Conservation (phyloP, 2,888 invertebrate genomes). For the Aphidoletes aphidimyza region DNA sequence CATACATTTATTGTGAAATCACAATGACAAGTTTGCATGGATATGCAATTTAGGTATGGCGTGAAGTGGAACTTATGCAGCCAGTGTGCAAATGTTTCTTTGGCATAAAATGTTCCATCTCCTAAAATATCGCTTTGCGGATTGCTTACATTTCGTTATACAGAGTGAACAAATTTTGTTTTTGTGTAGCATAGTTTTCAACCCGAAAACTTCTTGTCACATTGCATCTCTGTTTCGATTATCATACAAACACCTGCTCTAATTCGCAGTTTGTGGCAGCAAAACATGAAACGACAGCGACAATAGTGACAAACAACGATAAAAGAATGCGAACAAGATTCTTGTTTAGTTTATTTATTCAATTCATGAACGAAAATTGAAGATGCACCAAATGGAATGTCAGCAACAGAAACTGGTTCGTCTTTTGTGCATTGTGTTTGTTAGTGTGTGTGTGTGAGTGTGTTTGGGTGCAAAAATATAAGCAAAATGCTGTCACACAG, state of each 20-base stretch:
- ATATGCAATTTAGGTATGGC: constrained; percentile 22
- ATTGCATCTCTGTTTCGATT: constrained; percentile 16
- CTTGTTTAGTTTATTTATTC: constrained; percentile 33
- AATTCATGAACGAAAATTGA: not conserved
- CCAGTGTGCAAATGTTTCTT: too few species aligned
- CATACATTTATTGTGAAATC: not conserved
- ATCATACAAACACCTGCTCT: constrained; percentile 49
- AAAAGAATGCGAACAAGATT: not conserved
- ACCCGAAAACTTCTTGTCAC: not conserved
- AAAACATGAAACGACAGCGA: not conserved
- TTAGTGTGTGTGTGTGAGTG: too few species aligned
- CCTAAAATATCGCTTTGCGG: not conserved
- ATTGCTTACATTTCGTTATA: not conserved
- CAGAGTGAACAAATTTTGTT: too few species aligned
- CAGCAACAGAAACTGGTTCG: constrained; percentile 5
- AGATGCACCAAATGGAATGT: constrained; percentile 14
- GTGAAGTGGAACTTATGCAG: not conserved
- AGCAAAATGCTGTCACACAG: not conserved
- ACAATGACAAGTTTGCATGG: constrained; percentile 22
- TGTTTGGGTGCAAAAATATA: not conserved
- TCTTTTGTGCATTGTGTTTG: constrained; percentile 25
- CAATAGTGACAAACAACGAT: not conserved
- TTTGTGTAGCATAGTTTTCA: constrained; percentile 26
- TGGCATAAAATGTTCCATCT: too few species aligned
- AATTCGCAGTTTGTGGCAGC: constrained; percentile 30